Evolutionary conservation across 2,888 invertebrate genomes (phyloP), one percentile per base, ranked within the genome.

Genomic region (Patella ulyssiponensis): DNA sequence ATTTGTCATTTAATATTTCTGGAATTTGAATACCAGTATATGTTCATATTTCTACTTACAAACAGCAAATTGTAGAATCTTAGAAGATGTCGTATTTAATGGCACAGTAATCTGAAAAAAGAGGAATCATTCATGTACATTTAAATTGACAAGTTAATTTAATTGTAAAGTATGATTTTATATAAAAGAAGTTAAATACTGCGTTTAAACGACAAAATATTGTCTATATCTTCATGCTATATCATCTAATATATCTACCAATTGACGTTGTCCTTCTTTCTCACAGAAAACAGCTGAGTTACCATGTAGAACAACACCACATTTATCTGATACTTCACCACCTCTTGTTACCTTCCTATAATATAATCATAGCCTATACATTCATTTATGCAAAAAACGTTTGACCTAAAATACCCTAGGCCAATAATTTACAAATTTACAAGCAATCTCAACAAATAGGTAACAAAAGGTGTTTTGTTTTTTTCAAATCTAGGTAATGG

Each of bases 1-100:
- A 44, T 44, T 9, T 44, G 44, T 44, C 5, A 44, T 9, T 44
- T 3, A 2, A 33, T 33, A 33, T 33, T 44, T 44, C 7, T 44
- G 44, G 44, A 44, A 44, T 44, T 44, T 44, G 44, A 5, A 44
- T 44, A 44, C 44, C 1, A 7, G 0, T 71, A 20, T 5, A 23
- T 20, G 64, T 14, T 58, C 54, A 51, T 15, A 51, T 33, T 20
- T 69, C 44, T 77, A 87, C 88, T 87, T 84, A 90, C 91, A 89
- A 27, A 91, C 72, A 17, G 89, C 84, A 87, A 91, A 92, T 82
- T 91, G 91, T 69, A 92, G 76, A 14, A 89, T 86, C 44, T 87
- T 85, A 17, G 91, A 91, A n/a, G 89, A 85, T 2, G 91, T 90
- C 69, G 89, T 86, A 79, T 92, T 92, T 73, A 92, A 72, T 15